Evolutionary conservation across 2,888 invertebrate species (phyloP).

Genomic region (Arenicola marina): DNA sequence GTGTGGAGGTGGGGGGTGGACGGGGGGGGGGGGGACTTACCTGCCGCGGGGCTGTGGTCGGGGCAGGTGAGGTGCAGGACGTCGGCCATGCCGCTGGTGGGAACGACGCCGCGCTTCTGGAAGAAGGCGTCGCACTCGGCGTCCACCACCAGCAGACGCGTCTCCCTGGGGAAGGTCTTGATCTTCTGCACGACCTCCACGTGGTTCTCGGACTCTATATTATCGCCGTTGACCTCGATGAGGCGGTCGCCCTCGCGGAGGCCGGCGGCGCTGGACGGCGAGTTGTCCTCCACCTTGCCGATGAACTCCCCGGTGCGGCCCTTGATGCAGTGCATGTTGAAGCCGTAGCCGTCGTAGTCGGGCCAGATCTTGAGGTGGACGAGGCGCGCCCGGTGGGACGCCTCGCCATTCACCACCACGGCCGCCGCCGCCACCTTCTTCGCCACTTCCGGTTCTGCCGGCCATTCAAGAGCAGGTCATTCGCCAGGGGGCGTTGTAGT

Average conservation of each 20-base stretch:
- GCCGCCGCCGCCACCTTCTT: no score
- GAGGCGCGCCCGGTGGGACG: not conserved
- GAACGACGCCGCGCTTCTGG: not conserved
- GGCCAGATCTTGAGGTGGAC: slow-evolving; percentile 72
- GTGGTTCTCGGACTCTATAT: slow-evolving; percentile 65
- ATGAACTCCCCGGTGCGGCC: slow-evolving; percentile 91
- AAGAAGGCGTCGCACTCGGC: slow-evolving; percentile 6
- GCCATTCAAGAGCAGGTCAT: no score
- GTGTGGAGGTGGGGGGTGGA: not conserved
- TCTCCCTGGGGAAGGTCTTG: not conserved
- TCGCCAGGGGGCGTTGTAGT: no score
- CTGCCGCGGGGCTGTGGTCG: not conserved
- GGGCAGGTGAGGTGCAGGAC: not conserved
- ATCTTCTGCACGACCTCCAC: slow-evolving; percentile 15
- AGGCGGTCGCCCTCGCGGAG: slow-evolving; percentile 77
- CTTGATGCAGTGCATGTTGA: slow-evolving; percentile 94
- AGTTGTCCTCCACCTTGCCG: slow-evolving; percentile 77
- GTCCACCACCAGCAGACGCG: slow-evolving; percentile 9
- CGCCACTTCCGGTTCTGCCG: no score
- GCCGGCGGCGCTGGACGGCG: slow-evolving; percentile 66
- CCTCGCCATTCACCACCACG: no score
- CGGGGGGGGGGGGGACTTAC: not conserved
- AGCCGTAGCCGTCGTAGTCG: slow-evolving; percentile 93
- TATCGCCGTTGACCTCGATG: slow-evolving; percentile 78
- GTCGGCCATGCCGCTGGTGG: slow-evolving; percentile 2